Evolutionary conservation across 2,888 invertebrate species (phyloP).

Genomic region (Ptycholaimellus sp.): DNA sequence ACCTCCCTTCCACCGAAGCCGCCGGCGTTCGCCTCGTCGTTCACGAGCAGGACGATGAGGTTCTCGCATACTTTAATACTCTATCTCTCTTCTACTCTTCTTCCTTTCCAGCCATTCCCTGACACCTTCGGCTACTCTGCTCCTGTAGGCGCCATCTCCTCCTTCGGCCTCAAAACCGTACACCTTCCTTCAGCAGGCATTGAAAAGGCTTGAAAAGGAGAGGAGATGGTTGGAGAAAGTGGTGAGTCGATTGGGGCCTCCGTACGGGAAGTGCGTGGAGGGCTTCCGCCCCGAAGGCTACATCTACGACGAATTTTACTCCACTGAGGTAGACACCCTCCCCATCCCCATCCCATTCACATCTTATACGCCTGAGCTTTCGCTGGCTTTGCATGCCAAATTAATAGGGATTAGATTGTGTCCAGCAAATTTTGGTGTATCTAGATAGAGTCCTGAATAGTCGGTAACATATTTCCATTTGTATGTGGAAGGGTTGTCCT

Average conservation of each 20-base stretch:
- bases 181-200: no score
- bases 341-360: neutral
- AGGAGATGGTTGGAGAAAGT: constrained; percentile 16
- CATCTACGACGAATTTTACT: constrained; percentile 23
- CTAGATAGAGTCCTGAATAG: no score
- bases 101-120: constrained; percentile 23
- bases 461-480: no score
- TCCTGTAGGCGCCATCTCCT: constrained; percentile 24
- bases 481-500: no score
- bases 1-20: constrained; percentile 24
- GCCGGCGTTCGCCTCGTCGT: constrained; percentile 19
- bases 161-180: constrained; percentile 25
- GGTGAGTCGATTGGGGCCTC: constrained; percentile 18
- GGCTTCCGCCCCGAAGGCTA: constrained; percentile 19
- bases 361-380: no score
- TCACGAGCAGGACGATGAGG: constrained; percentile 11
- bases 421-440: no score
- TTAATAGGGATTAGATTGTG: no score
- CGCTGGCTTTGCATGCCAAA: no score
- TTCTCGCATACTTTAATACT: neutral
- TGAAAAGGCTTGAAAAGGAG: neutral
- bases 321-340: constrained; percentile 19
- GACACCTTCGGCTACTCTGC: constrained; percentile 24
- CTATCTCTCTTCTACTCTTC: constrained; percentile 3
- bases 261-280: constrained; percentile 22